phyloP scores from a whole-genome alignment of 2,797 vertebrate genomes.

The Micropoecilia bifurca region DNA sequence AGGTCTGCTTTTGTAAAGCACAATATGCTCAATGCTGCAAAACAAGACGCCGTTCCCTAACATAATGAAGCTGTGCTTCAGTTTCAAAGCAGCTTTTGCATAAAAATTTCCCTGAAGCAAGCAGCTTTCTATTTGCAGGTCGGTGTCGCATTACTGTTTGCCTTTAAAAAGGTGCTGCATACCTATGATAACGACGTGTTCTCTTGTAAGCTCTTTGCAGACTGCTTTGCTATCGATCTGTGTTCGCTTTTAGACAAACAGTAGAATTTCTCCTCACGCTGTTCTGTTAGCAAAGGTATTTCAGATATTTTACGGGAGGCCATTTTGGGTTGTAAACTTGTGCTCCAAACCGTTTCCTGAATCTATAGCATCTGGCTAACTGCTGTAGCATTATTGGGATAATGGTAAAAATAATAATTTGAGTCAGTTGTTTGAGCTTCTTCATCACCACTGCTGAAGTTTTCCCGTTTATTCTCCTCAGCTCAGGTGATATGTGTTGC shows the following conservation, averaged over 20 bases:
- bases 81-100: not conserved
- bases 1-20: not conserved
- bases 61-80: not conserved
- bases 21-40: not conserved
- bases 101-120: not conserved
- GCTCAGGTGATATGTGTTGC: not conserved
- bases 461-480: not conserved
- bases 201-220: not conserved
- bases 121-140: not conserved
- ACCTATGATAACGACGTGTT: not conserved
- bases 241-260: conserved; percentile 1
- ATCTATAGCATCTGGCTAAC: not conserved
- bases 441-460: not conserved
- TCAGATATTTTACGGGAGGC: not conserved
- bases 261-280: not conserved
- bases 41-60: not conserved
- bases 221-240: not conserved
- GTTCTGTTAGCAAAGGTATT: not conserved
- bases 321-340: not conserved
- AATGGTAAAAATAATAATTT: not conserved
- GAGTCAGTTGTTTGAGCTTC: not conserved
- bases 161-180: not conserved
- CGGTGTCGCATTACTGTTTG: not conserved
- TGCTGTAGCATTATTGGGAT: not conserved
- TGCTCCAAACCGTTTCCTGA: not conserved